Evolutionary conservation across 2,797 vertebrate genomes (phyloP), one percentile per base, ranked within the genome.

Genomic region (Tiaroga cobitis): DNA sequence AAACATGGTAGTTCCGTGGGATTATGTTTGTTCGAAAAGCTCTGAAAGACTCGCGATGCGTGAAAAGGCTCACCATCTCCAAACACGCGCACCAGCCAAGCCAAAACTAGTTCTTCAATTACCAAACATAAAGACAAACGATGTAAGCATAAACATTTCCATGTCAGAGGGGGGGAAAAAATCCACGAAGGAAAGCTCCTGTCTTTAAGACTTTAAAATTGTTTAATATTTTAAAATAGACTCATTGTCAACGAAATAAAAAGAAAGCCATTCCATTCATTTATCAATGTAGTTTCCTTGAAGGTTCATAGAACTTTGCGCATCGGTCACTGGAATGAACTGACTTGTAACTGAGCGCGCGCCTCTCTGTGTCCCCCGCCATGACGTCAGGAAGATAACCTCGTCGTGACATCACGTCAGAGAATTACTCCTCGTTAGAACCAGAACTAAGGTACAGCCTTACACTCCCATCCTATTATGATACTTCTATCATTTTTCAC

Each of bases 311-410:
- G 7, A 65, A 65, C 29, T 75, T 46, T 26, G 41, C 72, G 43
- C 81, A 75, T 51, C 59, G 37, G 43, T 82, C 39, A 72, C 24
- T 37, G 5, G 70, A 65, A 32, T 63, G 41, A 65, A 65, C 56
- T 2, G 70, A 49, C 26, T 49, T 73, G 26, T 74, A 10, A n/a
- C 19, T 32, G 43, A 80, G 68, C 68, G 34, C 73, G 68, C 81
- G 54, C 37, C 51, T 81, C 34, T 29, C 16, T 4, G 80, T 29
- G 51, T 41, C 37, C 41, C 11, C 29, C 59, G 9, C 26, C 26
- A 7, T 41, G 21, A 79, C 76, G 56, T 63, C 54, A 61, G 11
- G 56, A 16, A 26, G 34, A 76, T 19, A 3, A 5, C 18, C 74
- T 16, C 32, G 24, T 16, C 49, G 0, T 56, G 81, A 46, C 56